Conservation (phyloP, 2,888 invertebrate species). For the Vannuccia rotundouncinata region DNA sequence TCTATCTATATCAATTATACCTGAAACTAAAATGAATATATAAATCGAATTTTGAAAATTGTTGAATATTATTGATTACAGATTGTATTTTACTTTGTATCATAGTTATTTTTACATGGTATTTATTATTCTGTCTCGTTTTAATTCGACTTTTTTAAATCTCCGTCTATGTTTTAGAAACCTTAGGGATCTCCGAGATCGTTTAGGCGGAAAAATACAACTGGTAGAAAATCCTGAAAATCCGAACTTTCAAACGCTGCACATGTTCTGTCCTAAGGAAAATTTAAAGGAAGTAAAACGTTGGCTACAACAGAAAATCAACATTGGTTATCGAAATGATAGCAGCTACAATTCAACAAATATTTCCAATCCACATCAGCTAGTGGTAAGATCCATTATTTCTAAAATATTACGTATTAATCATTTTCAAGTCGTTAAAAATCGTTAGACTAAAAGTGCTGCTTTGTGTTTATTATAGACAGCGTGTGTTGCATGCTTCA, state of each 20-base stretch:
- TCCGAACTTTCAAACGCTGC: background rate
- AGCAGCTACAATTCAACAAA: background rate
- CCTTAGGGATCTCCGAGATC: background rate
- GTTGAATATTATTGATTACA: no score
- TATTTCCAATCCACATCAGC: background rate
- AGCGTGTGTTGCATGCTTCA: no score
- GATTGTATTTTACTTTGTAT: no score
- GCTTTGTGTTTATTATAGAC: no score
- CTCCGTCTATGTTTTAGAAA: background rate
- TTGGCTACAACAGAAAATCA: background rate
- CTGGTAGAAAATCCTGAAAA: background rate
- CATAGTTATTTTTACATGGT: no score
- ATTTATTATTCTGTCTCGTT: no score
- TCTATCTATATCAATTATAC: no score
- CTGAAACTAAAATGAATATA: no score
- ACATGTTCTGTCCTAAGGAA: background rate
- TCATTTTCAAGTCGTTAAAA: no score
- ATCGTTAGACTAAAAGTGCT: no score
- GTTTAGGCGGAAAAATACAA: background rate
- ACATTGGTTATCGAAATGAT: background rate
- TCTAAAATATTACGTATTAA: background rate
- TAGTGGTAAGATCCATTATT: background rate
- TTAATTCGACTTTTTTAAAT: no score
- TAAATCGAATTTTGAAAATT: no score
- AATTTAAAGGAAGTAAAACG: background rate